A percentile compares a stretch with the other conserved stretches of the same genome.
phyloP scores from a whole-genome alignment of 2,113 vertebrate genomes.

The Nesoenas mayeri region DNA sequence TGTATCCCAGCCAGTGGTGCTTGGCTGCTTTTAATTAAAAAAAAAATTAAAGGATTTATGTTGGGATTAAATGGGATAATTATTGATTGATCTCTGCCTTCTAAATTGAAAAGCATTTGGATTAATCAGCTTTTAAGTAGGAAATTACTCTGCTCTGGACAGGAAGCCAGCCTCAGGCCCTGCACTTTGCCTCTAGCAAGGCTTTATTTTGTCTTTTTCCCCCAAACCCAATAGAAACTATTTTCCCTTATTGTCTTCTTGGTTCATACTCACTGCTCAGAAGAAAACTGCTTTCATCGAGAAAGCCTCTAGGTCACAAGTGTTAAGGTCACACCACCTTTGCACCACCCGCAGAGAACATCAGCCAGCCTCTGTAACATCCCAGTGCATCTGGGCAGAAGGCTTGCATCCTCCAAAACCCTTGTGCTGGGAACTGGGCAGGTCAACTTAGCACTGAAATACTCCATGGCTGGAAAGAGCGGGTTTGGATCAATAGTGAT shows the following conservation, averaged over 20 bases:
- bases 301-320: not conserved
- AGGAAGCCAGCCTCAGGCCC: slow-evolving; percentile 38
- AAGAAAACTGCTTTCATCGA: not conserved
- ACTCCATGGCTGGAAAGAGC: not conserved
- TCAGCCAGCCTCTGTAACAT: not conserved
- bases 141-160: slow-evolving; percentile 63
- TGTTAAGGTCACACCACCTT: not conserved
- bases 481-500: fast-evolving
- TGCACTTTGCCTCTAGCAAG: not conserved
- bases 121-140: slow-evolving; percentile 75
- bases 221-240: not conserved
- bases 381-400: not conserved
- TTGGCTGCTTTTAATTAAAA: slow-evolving; percentile 75
- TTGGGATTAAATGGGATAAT: slow-evolving; percentile 74
- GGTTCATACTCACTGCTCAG: not conserved
- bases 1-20: slow-evolving; percentile 47
- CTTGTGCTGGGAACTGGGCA: not conserved
- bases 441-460: not conserved
- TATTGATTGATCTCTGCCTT: slow-evolving; percentile 75
- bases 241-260: not conserved
- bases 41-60: slow-evolving; percentile 75
- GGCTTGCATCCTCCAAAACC: not conserved
- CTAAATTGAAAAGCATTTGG: slow-evolving; percentile 75
- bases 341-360: not conserved
- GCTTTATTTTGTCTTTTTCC: not conserved